A percentile compares a stretch with the other conserved stretches of the same genome.
Conservation (phyloP, 2,113 vertebrate species). For the Solenodon paradoxus region DNA sequence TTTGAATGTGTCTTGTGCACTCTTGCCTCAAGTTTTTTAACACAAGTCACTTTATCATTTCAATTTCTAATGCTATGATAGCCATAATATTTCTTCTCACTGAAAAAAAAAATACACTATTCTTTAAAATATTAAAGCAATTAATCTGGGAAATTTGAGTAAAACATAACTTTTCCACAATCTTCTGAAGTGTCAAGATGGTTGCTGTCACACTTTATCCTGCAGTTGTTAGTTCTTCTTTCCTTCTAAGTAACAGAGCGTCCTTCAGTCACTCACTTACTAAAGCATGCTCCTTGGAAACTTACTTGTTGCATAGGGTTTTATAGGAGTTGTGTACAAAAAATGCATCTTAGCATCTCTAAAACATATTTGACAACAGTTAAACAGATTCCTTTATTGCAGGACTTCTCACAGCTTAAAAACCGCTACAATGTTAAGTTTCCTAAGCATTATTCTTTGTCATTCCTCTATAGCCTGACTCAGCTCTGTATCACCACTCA, state of each 20-base stretch:
- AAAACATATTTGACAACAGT: too few relatives aligned
- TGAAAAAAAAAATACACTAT: neutral
- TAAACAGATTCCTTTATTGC: neutral
- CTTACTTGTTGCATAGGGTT: neutral
- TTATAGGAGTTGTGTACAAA: neutral
- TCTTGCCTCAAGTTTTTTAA: neutral
- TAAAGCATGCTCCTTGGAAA: neutral
- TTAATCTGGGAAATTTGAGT: neutral
- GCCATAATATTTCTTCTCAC: neutral
- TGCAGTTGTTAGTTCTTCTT: neutral
- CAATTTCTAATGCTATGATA: neutral
- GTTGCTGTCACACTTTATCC: neutral
- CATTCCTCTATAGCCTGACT: neutral
- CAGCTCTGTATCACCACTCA: neutral
- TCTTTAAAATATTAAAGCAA: slow-evolving; percentile 2
- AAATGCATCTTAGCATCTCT: too few relatives aligned
- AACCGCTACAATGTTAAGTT: slow-evolving; percentile 18
- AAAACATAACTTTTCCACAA: slow-evolving; percentile 14
- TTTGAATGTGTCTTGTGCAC: neutral
- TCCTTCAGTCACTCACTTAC: neutral
- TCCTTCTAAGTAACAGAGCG: slow-evolving; percentile 5
- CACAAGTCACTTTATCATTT: slow-evolving; percentile 36
- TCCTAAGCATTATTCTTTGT: neutral
- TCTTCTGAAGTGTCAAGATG: neutral
- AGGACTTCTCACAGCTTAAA: slow-evolving; percentile 1